Evolutionary conservation across 1,140 invertebrate genomes (phyloP).

Genomic region (Cryptotermes secundus): DNA sequence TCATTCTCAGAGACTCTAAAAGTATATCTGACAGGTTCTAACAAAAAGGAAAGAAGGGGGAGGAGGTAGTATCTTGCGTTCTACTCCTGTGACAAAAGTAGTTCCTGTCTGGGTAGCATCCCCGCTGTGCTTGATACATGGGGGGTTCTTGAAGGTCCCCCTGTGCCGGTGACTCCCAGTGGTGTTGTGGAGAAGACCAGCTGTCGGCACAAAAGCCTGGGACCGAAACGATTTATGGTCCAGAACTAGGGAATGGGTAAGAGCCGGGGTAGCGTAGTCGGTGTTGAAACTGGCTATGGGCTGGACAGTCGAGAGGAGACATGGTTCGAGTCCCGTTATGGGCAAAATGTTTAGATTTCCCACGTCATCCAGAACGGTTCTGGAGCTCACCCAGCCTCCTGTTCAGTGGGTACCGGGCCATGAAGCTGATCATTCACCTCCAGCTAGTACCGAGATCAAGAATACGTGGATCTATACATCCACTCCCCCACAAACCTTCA

Average conservation of each 20-base stretch:
- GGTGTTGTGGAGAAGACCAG: slow-evolving; percentile 8
- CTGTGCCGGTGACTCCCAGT: neutral
- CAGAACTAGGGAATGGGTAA: neutral
- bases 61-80: neutral
- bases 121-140: slow-evolving; percentile 6
- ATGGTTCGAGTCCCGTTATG: no score
- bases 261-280: no score
- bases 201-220: slow-evolving; percentile 1
- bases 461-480: no score
- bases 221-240: neutral
- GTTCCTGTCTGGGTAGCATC: neutral
- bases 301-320: no score
- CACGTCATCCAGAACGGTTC: no score
- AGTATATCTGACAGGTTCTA: neutral
- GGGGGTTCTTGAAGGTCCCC: neutral
- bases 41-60: neutral
- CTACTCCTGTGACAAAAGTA: neutral
- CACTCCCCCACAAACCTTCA: no score
- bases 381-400: no score
- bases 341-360: no score
- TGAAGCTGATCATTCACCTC: no score
- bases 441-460: no score
- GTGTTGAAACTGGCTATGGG: no score
- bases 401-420: no score
- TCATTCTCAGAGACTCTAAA: neutral